phyloP scores from a whole-genome alignment of 2,888 invertebrate species.

The Ophioninae sp. region DNA sequence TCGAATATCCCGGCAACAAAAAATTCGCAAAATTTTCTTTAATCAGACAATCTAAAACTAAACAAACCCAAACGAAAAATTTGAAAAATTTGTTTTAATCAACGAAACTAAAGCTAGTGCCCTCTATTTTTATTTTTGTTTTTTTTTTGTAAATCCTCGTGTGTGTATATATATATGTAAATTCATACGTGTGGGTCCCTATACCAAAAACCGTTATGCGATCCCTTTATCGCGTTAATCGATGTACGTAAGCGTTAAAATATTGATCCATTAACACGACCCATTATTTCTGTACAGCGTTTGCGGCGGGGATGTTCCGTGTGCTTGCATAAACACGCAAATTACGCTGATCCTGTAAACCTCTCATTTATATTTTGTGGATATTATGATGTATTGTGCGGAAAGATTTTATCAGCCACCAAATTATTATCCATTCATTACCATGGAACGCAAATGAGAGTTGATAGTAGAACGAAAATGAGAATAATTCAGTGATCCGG shows the following conservation, averaged over 20 bases:
- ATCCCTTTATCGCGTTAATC: constrained; percentile 55
- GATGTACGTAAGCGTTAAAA: constrained; percentile 47
- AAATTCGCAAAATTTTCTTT: no score
- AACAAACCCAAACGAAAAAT: no score
- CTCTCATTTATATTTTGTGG: constrained; percentile 44
- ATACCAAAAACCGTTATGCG: constrained; percentile 7
- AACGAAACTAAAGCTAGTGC: no score
- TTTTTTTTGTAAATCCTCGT: no score
- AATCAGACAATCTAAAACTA: no score
- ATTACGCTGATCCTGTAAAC: constrained; percentile 40
- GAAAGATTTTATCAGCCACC: constrained; percentile 50
- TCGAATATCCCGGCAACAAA: no score
- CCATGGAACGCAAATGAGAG: constrained; percentile 8
- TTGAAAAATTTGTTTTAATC: no score
- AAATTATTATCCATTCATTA: constrained; percentile 46
- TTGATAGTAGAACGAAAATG: not conserved
- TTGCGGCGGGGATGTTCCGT: constrained; percentile 25
- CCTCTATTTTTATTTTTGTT: no score
- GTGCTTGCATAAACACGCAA: constrained; percentile 20
- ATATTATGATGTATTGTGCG: constrained; percentile 33
- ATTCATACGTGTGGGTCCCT: not conserved
- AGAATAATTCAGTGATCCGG: constrained; percentile 39
- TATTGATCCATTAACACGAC: constrained; percentile 55
- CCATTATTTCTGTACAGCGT: constrained; percentile 43
- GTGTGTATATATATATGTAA: not conserved